Evolutionary conservation across 2,797 vertebrate species (phyloP), one percentile per base, ranked within the genome.

Genomic region (Urosaurus nigricauda): DNA sequence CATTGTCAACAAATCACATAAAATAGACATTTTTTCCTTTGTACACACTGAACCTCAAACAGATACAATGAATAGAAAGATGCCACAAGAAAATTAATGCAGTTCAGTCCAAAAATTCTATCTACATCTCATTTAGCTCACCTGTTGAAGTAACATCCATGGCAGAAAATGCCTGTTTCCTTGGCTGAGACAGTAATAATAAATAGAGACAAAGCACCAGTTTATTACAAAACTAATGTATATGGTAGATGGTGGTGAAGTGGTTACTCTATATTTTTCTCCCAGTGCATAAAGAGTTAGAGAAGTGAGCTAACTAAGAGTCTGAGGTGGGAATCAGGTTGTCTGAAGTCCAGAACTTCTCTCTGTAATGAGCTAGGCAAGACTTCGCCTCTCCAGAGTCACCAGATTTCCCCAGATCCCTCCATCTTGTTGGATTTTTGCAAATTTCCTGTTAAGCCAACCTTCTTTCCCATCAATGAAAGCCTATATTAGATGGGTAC

Each of bases 1-100:
- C 88, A 71, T 75, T 90, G 65, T 86, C 88, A 94, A 84, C 4
- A 84, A 37, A 0, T 79, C 32, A 84, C 26, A 3, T 37, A 83
- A 79, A 35, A 89, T 73, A 35, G 47, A 13, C 51, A 2, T 80
- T 6, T 17, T 1, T 0, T 0, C 9, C 73, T 51, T 8, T 88
- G 47, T 35, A 40, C 74, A 87, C 71, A 89, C 40, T 70, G 73
- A 35, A 84, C 71, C 68, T 43, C 63, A 63, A 74, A 14, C 89
- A 82, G 19, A 47, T 56, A 0, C 5, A 70, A 79, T 84, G 65
- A 91, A 70, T 0, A 0, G 84, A 35, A 5, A 84, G 81, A 88
- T 89, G 63, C 26, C 9, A 47, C 3, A 24, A 40, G 13, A 24
- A 13, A 89, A 35, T 17, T 35, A 65, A 63, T 5, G 12, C 14